Base-by-base conservation (phyloP, 2,888 invertebrate genomes). In the Poecilobothrus nobilitatus region DNA sequence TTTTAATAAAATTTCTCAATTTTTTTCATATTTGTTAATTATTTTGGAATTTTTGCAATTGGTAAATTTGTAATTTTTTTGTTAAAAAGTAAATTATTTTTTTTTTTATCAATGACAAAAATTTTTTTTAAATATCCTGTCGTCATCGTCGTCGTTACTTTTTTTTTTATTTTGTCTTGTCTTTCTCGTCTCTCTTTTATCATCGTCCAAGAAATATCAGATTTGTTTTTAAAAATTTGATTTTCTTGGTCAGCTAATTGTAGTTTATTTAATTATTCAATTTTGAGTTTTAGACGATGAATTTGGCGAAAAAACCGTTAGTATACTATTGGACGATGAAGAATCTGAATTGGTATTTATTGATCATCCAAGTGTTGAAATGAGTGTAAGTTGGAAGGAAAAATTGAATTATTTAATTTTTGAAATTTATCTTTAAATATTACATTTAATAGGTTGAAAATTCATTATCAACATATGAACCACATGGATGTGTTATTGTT, bases 301-400 rank as follows among this genome's bases (percentile, higher is more conserved):
- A 81, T 94, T 93, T 75, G 94, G 94, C 0, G 94, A 94, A 83
- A 91, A 93, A 79, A 91, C 92, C 0, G 94, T 95, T 34, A 92
- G 92, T n/a, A 89, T 95, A n/a, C 83, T 94, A 63, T 82, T 95
- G 72, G 93, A 93, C 73, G 93, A 92, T 0, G 93, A 94, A 77
- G 94, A 94, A 79, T 92, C 94, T 0, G 94, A 95, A 79, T 86
- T 95, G 82, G 90, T 92, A 71, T 94, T 94, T 79, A 92, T 94
- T 74, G 94, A 95, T 80, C 94, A 94, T 80, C 92, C 94, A 3
- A 89, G 90, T 74, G 88, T 91, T 41, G 94, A 94, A 81, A 94
- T 94, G 92, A 92, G 93, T 84, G 94, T 94, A 82, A 89, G 91
- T 86, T 79, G n/a, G n/a, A n/a, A n/a, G n/a, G n/a, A n/a, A n/a